These are phyloP conservation scores for Salpingus planirostris DNA, from an alignment of 2,888 invertebrate genomes.

Conservation along the genomic window DNA sequence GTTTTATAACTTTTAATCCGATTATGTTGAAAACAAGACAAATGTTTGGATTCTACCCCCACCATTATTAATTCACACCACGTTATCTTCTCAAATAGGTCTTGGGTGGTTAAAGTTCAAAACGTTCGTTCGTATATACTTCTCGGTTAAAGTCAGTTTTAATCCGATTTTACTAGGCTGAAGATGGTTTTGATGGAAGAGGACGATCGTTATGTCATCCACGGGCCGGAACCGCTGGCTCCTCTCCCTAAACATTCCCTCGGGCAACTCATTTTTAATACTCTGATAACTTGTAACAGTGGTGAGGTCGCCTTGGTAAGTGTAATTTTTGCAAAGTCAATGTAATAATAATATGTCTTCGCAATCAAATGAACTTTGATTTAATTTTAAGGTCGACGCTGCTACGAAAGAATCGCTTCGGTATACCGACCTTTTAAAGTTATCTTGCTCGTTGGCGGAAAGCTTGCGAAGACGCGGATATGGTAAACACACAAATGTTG, in stretches of 20 bases:
- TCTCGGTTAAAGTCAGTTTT: too few relatives aligned
- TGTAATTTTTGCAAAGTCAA: slow-evolving; percentile 1
- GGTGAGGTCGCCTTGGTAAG: slow-evolving; percentile 12
- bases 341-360: neutral
- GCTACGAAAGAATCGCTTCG: slow-evolving; percentile 19
- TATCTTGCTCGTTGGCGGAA: slow-evolving; percentile 23
- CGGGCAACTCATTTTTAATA: slow-evolving; percentile 16
- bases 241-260: slow-evolving; percentile 15
- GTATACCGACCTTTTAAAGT: slow-evolving; percentile 19
- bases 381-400: slow-evolving; percentile 23
- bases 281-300: slow-evolving; percentile 9
- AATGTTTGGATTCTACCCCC: too few relatives aligned
- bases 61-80: too few relatives aligned
- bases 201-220: slow-evolving; percentile 14
- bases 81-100: too few relatives aligned
- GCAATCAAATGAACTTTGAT: too few relatives aligned
- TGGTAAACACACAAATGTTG: slow-evolving; percentile 19
- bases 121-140: too few relatives aligned
- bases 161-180: too few relatives aligned
- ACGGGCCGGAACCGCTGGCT: slow-evolving; percentile 11
- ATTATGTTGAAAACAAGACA: too few relatives aligned
- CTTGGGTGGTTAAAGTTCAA: too few relatives aligned
- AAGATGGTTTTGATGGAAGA: slow-evolving; percentile 6
- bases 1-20: too few relatives aligned
- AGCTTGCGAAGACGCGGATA: slow-evolving; percentile 20